Evolutionary conservation across 1,140 invertebrate species (phyloP).

Genomic region (Artemia franciscana): DNA sequence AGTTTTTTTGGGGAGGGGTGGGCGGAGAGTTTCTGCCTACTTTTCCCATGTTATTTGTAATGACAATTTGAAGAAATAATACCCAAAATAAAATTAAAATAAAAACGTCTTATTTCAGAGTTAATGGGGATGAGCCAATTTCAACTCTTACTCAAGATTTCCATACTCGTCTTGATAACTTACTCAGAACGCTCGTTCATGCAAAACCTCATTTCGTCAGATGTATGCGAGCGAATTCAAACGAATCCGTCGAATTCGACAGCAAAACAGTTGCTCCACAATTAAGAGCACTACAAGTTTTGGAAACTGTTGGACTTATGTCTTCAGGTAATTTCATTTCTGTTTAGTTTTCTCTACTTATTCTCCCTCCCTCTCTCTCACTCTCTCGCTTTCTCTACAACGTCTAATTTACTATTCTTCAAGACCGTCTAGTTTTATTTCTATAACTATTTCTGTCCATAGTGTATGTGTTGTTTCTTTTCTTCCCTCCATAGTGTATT

Average conservation of each 20-base stretch:
- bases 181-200: conserved; percentile 68
- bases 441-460: too few species aligned
- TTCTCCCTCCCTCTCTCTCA: background rate
- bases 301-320: conserved; percentile 86
- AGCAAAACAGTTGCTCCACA: conserved; percentile 52
- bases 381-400: background rate
- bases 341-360: background rate
- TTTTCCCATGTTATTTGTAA: too few species aligned
- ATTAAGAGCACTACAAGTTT: conserved; percentile 68
- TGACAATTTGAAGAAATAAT: too few species aligned
- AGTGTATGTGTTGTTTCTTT: too few species aligned
- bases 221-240: conserved; percentile 62
- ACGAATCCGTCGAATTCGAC: conserved; percentile 52
- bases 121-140: conserved; percentile 65
- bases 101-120: conserved; percentile 20
- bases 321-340: conserved; percentile 26
- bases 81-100: too few species aligned
- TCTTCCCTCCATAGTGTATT: too few species aligned
- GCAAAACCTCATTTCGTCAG: conserved; percentile 80
- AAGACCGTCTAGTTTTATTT: too few species aligned
- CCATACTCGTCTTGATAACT: conserved; percentile 71
- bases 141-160: conserved; percentile 84
- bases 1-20: too few species aligned
- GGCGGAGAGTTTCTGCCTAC: too few species aligned
- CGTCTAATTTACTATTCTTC: too few species aligned